Percentiles rank a stretch among this genome's conserved stretches.
Conservation (phyloP, 2,888 invertebrate genomes). For the Erebia palarica region DNA sequence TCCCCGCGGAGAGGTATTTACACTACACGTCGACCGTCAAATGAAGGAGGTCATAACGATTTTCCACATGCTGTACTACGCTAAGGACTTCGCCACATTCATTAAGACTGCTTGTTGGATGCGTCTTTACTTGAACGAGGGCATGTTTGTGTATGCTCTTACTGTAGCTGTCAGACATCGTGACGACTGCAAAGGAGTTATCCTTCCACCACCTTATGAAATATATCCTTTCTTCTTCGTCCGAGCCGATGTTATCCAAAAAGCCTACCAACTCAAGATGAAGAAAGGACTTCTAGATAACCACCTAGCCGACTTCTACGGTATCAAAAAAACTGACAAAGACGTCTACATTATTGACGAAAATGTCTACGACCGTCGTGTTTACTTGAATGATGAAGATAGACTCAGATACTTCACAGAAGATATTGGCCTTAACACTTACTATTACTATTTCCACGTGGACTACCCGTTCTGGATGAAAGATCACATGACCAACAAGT, state of each 20-base stretch:
- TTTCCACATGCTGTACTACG: constrained; percentile 80
- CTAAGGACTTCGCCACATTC: constrained; percentile 78
- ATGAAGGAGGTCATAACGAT: constrained; percentile 76
- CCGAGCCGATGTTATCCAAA: constrained; percentile 85
- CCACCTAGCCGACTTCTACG: constrained; percentile 79
- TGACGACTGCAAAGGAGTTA: constrained; percentile 74
- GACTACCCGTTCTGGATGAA: constrained; percentile 85
- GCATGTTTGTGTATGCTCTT: constrained; percentile 82
- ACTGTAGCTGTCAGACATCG: constrained; percentile 79
- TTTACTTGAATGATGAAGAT: constrained; percentile 78
- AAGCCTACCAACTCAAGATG: constrained; percentile 78
- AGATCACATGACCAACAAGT: constrained; percentile 64
- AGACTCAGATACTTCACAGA: constrained; percentile 85
- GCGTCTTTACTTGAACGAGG: constrained; percentile 79
- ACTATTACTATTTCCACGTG: constrained; percentile 84
- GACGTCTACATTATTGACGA: constrained; percentile 84
- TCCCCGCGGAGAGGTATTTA: constrained; percentile 80
- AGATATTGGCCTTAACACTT: constrained; percentile 84
- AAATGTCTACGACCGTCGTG: constrained; percentile 84
- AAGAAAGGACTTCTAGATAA: constrained; percentile 69
- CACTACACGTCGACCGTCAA: constrained; percentile 74
- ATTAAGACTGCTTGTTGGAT: constrained; percentile 78
- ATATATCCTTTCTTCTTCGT: constrained; percentile 86
- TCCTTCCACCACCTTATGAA: constrained; percentile 82
- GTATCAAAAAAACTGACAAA: constrained; percentile 74